Conservation (phyloP, 2,797 vertebrate genomes). For the Jordanella pulchra region DNA sequence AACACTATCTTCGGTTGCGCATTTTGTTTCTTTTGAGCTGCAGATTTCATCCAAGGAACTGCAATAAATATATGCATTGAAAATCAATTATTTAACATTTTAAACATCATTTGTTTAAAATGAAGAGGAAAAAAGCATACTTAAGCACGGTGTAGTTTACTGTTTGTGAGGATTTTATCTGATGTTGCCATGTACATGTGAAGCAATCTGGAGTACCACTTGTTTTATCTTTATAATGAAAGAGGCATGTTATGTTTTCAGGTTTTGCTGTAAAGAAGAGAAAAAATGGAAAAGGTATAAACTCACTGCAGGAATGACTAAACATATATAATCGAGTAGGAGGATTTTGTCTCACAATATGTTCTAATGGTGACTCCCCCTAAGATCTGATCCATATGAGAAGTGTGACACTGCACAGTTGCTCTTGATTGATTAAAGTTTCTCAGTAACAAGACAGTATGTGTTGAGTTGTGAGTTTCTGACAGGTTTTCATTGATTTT, state of each 20-base stretch:
- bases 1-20: background rate
- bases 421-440: slow-evolving; percentile 42
- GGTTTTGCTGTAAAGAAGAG: slow-evolving; percentile 59
- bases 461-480: slow-evolving; percentile 40
- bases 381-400: slow-evolving; percentile 10
- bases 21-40: background rate
- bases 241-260: slow-evolving; percentile 52
- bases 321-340: background rate
- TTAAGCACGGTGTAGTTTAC: slow-evolving; percentile 50
- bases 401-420: slow-evolving; percentile 41
- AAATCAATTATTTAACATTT: background rate
- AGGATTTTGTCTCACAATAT: slow-evolving; percentile 56
- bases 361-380: slow-evolving; percentile 60
- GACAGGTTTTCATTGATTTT: slow-evolving; percentile 16
- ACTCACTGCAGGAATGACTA: background rate
- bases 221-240: rapidly evolving
- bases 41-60: background rate
- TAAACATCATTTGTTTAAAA: background rate
- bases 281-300: background rate
- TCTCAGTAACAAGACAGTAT: slow-evolving; percentile 42
- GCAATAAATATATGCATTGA: slow-evolving; percentile 28
- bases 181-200: slow-evolving; percentile 67
- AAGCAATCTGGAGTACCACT: background rate
- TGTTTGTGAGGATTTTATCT: background rate
- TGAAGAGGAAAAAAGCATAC: slow-evolving; percentile 32